A percentile compares a stretch with the other conserved stretches of the same genome.
Conservation (phyloP, 2,888 invertebrate genomes). For the Dione vanillae region DNA sequence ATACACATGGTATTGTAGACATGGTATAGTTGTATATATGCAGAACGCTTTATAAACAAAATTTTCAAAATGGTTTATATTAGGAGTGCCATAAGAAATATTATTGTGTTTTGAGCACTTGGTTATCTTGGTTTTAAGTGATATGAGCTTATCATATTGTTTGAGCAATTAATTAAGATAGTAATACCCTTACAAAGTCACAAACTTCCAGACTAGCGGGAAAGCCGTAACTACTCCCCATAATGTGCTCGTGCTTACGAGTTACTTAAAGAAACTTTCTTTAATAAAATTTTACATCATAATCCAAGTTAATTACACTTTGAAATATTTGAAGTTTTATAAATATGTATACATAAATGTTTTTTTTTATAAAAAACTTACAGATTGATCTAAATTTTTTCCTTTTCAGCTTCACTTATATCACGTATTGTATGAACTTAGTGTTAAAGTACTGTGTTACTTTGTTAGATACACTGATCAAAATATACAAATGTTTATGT, state of each 20-base stretch:
- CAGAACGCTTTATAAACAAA: background rate
- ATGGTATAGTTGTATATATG: no score
- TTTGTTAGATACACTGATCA: no score
- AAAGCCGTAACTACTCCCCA: slow-evolving; percentile 29
- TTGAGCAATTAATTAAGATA: slow-evolving; percentile 5
- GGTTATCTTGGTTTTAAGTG: background rate
- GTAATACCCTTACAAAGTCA: slow-evolving; percentile 14
- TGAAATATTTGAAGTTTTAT: slow-evolving; percentile 1
- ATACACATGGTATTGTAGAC: no score
- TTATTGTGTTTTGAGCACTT: slow-evolving; percentile 4
- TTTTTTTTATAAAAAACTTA: background rate
- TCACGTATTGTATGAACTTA: no score
- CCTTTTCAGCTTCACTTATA: no score
- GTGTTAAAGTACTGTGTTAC: no score
- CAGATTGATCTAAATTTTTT: no score
- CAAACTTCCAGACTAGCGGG: slow-evolving; percentile 22
- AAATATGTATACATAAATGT: background rate
- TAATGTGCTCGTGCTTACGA: slow-evolving; percentile 32
- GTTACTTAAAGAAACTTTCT: slow-evolving; percentile 15
- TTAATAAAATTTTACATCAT: slow-evolving; percentile 18
- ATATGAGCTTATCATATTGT: background rate
- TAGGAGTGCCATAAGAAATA: background rate
- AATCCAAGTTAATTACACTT: slow-evolving; percentile 11
- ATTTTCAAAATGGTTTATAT: no score
- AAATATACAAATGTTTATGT: no score